Evolutionary conservation across 2,888 invertebrate genomes (phyloP).

Genomic region (Smittia sp.): DNA sequence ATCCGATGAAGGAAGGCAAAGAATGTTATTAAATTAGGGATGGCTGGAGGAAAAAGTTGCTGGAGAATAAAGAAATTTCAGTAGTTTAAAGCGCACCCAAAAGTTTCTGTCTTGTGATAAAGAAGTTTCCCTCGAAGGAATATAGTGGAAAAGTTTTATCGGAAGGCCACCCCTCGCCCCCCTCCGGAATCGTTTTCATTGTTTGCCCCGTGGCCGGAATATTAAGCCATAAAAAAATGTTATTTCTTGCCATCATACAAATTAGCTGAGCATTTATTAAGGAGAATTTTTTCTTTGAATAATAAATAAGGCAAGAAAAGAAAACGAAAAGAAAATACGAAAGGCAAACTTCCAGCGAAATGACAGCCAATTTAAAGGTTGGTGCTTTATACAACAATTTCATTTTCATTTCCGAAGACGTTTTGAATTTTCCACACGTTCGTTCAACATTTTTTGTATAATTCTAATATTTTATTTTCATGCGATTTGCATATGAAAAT

Average conservation of each 20-base stretch:
- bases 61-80: constrained; percentile 15
- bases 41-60: background rate
- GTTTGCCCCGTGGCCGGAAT: constrained; percentile 11
- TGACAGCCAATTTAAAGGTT: constrained; percentile 41
- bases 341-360: constrained; percentile 32
- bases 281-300: constrained; percentile 16
- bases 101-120: constrained; percentile 20
- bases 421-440: constrained; percentile 36
- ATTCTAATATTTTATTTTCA: constrained; percentile 25
- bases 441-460: background rate
- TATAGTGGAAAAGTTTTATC: background rate
- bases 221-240: constrained; percentile 25
- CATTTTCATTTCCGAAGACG: background rate
- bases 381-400: background rate
- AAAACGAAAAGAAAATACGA: constrained; percentile 11
- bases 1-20: background rate
- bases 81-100: background rate
- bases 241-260: constrained; percentile 27
- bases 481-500: constrained; percentile 31
- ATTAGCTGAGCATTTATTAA: constrained; percentile 36
- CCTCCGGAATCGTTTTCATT: background rate
- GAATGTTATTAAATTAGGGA: constrained; percentile 29
- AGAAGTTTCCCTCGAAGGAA: background rate
- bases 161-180: too few relatives aligned
- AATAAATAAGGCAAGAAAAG: constrained; percentile 23